A percentile compares a stretch with the other conserved stretches of the same genome.
Conservation (phyloP, 2,888 invertebrate species). For the Philaethria dido region DNA sequence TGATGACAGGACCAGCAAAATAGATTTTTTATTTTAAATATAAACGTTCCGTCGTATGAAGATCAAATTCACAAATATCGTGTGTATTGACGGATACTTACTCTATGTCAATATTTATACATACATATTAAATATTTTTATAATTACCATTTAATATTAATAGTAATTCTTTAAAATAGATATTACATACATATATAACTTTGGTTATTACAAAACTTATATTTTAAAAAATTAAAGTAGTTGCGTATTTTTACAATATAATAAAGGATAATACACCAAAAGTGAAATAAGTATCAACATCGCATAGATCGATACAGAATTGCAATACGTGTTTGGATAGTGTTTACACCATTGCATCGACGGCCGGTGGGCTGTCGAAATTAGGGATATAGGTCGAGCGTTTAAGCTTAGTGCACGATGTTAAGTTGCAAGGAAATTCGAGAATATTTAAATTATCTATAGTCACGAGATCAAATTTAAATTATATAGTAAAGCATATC, state of each 20-base stretch:
- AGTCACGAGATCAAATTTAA: neutral
- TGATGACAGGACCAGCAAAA: no score
- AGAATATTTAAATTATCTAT: slow-evolving; percentile 24
- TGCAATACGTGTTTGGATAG: slow-evolving; percentile 28
- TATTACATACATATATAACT: no score
- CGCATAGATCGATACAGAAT: slow-evolving; percentile 22
- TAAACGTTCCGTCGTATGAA: no score
- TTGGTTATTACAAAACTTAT: no score
- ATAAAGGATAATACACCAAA: slow-evolving; percentile 3
- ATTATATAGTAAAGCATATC: neutral
- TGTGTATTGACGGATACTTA: no score
- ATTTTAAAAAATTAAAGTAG: no score
- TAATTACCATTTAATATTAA: no score
- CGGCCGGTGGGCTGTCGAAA: slow-evolving; percentile 54
- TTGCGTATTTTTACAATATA: neutral
- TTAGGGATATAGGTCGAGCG: slow-evolving; percentile 63
- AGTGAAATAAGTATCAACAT: slow-evolving; percentile 9
- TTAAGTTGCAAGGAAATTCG: slow-evolving; percentile 34
- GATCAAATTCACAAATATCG: no score
- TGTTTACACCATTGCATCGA: slow-evolving; percentile 48
- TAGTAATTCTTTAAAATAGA: no score
- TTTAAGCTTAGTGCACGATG: slow-evolving; percentile 33
- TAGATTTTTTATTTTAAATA: no score
- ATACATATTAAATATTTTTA: no score
- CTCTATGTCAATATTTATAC: no score